A percentile compares a stretch with the other conserved stretches of the same genome.
Conservation (phyloP, 2,113 vertebrate species). For the Cololabis saira region DNA sequence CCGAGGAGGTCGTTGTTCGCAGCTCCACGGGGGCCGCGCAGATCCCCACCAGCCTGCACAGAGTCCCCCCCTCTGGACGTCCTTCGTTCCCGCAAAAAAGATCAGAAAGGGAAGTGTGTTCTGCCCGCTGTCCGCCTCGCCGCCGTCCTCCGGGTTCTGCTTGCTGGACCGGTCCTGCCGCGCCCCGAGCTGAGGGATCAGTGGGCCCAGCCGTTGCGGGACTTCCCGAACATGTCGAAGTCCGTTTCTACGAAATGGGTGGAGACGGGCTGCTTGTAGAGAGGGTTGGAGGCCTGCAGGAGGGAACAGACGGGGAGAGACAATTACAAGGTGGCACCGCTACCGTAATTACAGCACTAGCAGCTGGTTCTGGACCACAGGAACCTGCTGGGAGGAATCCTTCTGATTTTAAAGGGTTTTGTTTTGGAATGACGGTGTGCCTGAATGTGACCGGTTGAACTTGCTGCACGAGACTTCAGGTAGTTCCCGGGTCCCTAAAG, state of each 20-base stretch:
- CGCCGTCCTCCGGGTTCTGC: slow-evolving; percentile 31
- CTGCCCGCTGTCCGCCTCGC: slow-evolving; percentile 3
- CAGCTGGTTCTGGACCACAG: too few relatives aligned
- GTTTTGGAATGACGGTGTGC: too few relatives aligned
- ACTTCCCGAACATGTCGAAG: slow-evolving; percentile 89
- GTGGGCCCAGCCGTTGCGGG: slow-evolving; percentile 91
- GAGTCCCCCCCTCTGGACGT: too few relatives aligned
- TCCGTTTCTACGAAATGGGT: slow-evolving; percentile 88
- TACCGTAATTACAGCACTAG: too few relatives aligned
- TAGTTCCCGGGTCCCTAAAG: too few relatives aligned
- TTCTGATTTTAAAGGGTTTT: too few relatives aligned
- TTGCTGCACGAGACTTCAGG: too few relatives aligned
- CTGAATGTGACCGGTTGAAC: too few relatives aligned
- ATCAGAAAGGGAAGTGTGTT: slow-evolving; percentile 15
- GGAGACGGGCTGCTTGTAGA: slow-evolving; percentile 92
- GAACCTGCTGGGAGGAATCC: too few relatives aligned
- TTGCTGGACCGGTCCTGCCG: slow-evolving; percentile 77
- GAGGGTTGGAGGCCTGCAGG: slow-evolving; percentile 92
- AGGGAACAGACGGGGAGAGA: not conserved
- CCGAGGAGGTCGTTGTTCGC: slow-evolving; percentile 32
- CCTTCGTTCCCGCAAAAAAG: too few relatives aligned
- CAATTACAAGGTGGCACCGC: not conserved
- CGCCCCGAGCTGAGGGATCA: slow-evolving; percentile 77
- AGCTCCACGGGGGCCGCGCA: not conserved
- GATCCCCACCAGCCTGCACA: not conserved